Conservation (phyloP, 1,140 invertebrate species). For the Drosophila auraria region DNA sequence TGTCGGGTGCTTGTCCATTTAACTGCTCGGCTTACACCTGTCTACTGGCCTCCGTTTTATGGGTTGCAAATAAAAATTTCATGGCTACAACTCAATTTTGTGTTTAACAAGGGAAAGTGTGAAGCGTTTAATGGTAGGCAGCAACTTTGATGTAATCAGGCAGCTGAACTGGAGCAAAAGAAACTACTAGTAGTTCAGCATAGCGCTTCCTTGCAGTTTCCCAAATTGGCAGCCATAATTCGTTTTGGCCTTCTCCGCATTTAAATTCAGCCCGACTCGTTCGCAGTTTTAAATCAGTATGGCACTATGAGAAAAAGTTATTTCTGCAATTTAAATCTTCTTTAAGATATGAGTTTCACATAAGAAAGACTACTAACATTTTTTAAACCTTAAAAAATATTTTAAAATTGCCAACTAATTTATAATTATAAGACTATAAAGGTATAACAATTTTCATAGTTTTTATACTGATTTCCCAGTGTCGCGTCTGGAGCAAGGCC, state of each 20-base stretch:
- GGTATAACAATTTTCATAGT: too few relatives aligned
- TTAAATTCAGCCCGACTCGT: conserved; percentile 52
- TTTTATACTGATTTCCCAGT: background rate
- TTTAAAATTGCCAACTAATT: too few relatives aligned
- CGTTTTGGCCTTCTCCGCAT: conserved; percentile 48
- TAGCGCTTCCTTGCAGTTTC: conserved; percentile 28
- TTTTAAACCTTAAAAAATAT: background rate
- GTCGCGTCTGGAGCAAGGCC: conserved; percentile 36
- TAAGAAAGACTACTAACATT: background rate
- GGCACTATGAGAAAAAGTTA: background rate
- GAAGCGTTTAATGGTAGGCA: conserved; percentile 42
- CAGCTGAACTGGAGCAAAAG: conserved; percentile 22
- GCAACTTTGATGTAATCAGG: conserved; percentile 45
- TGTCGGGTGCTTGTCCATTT: conserved; percentile 29
- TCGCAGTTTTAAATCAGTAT: background rate
- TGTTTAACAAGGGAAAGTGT: conserved; percentile 59
- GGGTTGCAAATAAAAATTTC: conserved; percentile 58
- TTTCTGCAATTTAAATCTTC: background rate
- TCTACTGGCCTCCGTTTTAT: conserved; percentile 53
- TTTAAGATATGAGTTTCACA: background rate
- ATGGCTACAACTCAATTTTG: conserved; percentile 46
- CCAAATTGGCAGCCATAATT: conserved; percentile 38
- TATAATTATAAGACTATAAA: too few relatives aligned
- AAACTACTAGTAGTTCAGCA: conserved; percentile 2
- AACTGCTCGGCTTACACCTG: conserved; percentile 48